phyloP scores from a whole-genome alignment of 2,888 invertebrate species.

The Latrodectus elegans region DNA sequence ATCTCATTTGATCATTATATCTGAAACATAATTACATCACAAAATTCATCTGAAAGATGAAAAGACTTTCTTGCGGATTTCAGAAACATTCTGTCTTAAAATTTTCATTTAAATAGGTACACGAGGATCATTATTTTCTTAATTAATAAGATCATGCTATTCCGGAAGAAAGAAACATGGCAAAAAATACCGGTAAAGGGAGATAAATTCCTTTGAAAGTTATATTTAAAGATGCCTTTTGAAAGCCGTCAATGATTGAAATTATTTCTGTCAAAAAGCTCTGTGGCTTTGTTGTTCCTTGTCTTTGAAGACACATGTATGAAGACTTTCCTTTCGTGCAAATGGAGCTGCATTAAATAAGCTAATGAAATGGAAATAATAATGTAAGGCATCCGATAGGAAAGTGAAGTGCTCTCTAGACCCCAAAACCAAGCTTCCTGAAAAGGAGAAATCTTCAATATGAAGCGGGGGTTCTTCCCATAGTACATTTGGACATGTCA shows the following conservation, averaged over 20 bases:
- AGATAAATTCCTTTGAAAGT: conserved; percentile 49
- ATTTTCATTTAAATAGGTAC: neutral
- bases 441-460: conserved; percentile 46
- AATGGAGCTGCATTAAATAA: conserved; percentile 36
- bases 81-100: conserved; percentile 6
- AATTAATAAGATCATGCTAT: conserved; percentile 45
- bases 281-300: conserved; percentile 38
- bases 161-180: conserved; percentile 8
- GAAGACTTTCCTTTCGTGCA: conserved; percentile 60
- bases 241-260: conserved; percentile 54
- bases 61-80: conserved; percentile 30
- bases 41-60: conserved; percentile 13
- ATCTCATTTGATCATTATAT: neutral
- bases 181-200: conserved; percentile 16
- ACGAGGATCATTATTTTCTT: conserved; percentile 52
- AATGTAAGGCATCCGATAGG: conserved; percentile 59
- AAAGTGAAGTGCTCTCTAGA: conserved; percentile 66
- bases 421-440: conserved; percentile 28
- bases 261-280: conserved; percentile 40
- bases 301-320: conserved; percentile 48
- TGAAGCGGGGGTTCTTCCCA: conserved; percentile 11
- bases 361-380: conserved; percentile 66
- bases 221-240: conserved; percentile 37
- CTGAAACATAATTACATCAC: conserved; percentile 23
- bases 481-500: neutral